Evolutionary conservation across 2,888 invertebrate species (phyloP).

Genomic region (Sussaba pulchella): DNA sequence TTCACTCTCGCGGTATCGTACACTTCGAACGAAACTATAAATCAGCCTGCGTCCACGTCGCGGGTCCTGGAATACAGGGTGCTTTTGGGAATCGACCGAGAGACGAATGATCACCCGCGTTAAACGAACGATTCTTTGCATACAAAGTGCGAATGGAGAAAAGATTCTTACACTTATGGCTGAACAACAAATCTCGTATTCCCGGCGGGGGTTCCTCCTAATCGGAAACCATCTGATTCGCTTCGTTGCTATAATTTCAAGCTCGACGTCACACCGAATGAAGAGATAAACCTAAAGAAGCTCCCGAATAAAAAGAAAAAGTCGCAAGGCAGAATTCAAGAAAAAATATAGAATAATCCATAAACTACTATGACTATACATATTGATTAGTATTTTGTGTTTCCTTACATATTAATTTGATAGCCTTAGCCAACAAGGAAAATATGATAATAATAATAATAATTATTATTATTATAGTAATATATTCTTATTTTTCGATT

Average conservation of each 20-base stretch:
- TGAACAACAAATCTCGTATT: conserved; percentile 21
- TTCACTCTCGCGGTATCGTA: conserved; percentile 11
- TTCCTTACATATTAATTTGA: too few relatives aligned
- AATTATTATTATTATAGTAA: too few relatives aligned
- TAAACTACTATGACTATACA: too few relatives aligned
- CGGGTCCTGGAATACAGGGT: conserved; percentile 51
- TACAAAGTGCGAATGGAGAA: conserved; percentile 49
- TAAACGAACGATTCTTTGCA: conserved; percentile 59
- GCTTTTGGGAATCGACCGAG: conserved; percentile 62
- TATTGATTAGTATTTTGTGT: too few relatives aligned
- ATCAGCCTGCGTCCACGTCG: conserved; percentile 9
- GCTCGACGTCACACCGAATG: background rate
- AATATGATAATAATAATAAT: too few relatives aligned
- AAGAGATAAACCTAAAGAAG: too few relatives aligned
- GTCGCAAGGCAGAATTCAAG: too few relatives aligned
- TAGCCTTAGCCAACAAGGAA: too few relatives aligned
- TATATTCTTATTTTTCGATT: too few relatives aligned
- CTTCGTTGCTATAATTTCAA: conserved; percentile 1
- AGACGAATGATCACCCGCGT: conserved; percentile 54
- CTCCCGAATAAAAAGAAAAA: background rate
- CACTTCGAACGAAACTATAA: background rate
- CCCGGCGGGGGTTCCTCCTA: background rate
- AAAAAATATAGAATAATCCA: conserved; percentile 8
- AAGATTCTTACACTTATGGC: conserved; percentile 9
- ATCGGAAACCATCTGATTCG: background rate